A percentile compares a stretch with the other conserved stretches of the same genome.
Conservation (phyloP, 2,888 invertebrate species). For the Hyles lineata region DNA sequence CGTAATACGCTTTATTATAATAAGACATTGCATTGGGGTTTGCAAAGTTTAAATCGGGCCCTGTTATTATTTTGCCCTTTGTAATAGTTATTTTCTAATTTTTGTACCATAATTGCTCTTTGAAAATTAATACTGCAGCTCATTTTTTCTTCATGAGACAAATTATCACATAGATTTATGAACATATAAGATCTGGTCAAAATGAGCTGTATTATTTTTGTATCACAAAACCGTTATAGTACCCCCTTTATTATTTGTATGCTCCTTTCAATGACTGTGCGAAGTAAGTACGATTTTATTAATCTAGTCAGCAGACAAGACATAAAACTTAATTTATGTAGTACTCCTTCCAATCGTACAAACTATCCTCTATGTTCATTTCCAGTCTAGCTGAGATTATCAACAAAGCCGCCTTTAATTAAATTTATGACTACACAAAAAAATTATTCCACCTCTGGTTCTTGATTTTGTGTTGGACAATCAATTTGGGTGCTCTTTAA, state of each 20-base stretch:
- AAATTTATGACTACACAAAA: not conserved
- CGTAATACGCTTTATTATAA: not conserved
- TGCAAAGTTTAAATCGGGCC: not conserved
- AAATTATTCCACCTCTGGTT: not conserved
- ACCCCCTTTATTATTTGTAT: not conserved
- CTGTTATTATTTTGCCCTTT: not conserved
- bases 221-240: not conserved
- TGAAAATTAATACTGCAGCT: too few relatives aligned
- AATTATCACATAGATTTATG: not conserved
- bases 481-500: not conserved
- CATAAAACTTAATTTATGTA: not conserved
- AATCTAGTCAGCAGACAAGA: conserved; percentile 22
- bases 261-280: not conserved
- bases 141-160: too few relatives aligned
- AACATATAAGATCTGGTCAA: not conserved
- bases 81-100: not conserved
- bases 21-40: not conserved
- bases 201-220: not conserved
- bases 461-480: not conserved
- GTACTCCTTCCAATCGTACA: not conserved
- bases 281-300: conserved; percentile 2
- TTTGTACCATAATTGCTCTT: not conserved
- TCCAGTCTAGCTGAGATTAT: not conserved
- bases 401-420: not conserved
- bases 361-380: not conserved